Evolutionary conservation across 2,113 vertebrate genomes (phyloP), one percentile per base, ranked within the genome.

Genomic region (Piprites chloris): DNA sequence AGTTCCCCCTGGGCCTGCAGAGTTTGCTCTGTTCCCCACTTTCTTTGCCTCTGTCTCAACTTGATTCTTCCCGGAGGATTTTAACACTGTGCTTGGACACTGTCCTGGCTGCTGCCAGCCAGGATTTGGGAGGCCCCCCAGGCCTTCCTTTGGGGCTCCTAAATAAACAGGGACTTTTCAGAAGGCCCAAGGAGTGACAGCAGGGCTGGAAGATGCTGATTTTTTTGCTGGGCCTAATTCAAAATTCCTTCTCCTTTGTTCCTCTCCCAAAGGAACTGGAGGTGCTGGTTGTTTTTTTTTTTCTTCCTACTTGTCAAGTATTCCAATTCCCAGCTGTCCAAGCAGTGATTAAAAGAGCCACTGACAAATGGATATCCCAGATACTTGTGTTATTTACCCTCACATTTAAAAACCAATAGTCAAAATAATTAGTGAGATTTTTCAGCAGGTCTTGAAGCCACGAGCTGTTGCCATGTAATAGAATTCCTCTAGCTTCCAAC

Each of bases 171-270:
- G 63, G 81, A 30, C 47, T 78, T 87, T 85, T 68, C 44, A 69
- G 12, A 84, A 81, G 56, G 62, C 61, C 75, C 7, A 85, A 69
- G 65, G 42, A 91, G 63, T 65, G 65, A 52, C 47, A 63, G 46
- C 80, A 65, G 69, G 6, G 6, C 56, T 87, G 77, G 80, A 91
- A 88, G 81, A 68, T 74, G 55, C 46, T 73, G 74, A 46, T 85
- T 91, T 83, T 93, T 83, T 58, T 76, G 37, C 55, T 76, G 71
- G 72, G 39, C 32, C 32, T 50, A 30, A 23, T 77, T 90, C 14
- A 96, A 77, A 72, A 82, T 41, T 78, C 37, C 59, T 72, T 87
- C 65, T 95, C n/a, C 67, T 87, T 58, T 79, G 80, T 93, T 90
- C 52, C 10, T 72, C 49, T 75, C 52, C 68, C 0, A 2, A 86